A percentile compares a stretch with the other conserved stretches of the same genome.
Conservation (phyloP, 1,140 invertebrate species). For the Pteromalus puparum region DNA sequence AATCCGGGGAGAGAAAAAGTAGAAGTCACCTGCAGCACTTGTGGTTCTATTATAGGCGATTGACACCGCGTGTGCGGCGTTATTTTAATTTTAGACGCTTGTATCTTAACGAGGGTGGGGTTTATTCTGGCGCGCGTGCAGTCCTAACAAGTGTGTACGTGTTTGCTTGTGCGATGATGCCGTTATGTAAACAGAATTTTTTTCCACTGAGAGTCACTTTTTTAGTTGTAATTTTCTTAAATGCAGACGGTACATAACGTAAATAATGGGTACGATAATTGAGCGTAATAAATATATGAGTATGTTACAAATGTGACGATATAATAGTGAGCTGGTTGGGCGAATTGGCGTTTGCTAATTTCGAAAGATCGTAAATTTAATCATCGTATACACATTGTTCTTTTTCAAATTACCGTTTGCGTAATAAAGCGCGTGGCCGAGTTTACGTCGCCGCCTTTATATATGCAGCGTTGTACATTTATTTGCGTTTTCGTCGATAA, state of each 20-base stretch:
- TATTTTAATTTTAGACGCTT: not conserved
- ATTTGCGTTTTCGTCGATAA: not conserved
- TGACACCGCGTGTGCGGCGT: not conserved
- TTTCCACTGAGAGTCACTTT: no score
- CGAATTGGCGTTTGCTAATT: no score
- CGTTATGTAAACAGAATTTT: no score
- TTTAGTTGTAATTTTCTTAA: no score
- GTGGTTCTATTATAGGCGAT: not conserved
- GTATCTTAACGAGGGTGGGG: not conserved
- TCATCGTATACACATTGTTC: not conserved
- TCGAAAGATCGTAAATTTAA: not conserved
- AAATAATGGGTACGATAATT: no score
- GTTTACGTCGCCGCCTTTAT: not conserved
- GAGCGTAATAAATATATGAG: no score
- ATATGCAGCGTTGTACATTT: not conserved
- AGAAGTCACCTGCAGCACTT: not conserved
- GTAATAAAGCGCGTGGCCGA: not conserved
- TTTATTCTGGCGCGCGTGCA: not conserved
- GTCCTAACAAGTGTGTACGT: not conserved
- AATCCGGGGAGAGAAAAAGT: not conserved
- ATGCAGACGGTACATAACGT: no score
- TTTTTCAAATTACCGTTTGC: not conserved
- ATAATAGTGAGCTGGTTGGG: no score
- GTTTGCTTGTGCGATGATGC: no score
- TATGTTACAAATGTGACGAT: no score